phyloP scores from a whole-genome alignment of 2,888 invertebrate genomes.

The Alcis repandata region DNA sequence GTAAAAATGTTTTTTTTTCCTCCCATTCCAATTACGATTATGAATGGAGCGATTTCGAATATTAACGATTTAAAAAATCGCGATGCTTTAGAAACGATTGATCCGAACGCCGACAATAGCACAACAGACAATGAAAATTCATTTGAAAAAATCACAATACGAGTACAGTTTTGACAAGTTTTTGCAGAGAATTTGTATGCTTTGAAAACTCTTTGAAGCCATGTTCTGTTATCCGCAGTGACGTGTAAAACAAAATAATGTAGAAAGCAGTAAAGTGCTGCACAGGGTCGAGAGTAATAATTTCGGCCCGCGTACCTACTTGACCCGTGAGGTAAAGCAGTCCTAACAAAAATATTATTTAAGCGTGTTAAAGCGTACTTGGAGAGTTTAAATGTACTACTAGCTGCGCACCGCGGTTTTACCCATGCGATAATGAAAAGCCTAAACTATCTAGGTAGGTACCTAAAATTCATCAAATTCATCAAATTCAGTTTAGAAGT shows the following conservation, averaged over 20 bases:
- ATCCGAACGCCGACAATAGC: neutral
- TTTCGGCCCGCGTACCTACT: too few species aligned
- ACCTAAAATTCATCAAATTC: too few species aligned
- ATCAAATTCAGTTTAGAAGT: too few species aligned
- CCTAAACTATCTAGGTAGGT: too few species aligned
- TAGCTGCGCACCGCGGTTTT: too few species aligned
- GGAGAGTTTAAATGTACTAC: too few species aligned
- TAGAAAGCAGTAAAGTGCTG: neutral
- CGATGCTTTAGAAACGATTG: neutral
- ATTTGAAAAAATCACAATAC: neutral
- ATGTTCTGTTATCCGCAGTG: neutral
- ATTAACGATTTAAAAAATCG: slow-evolving; percentile 2
- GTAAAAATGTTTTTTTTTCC: slow-evolving; percentile 33
- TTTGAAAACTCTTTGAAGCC: too few species aligned
- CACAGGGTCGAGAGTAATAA: too few species aligned
- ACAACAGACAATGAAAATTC: neutral
- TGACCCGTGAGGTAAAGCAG: neutral
- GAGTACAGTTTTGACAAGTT: too few species aligned
- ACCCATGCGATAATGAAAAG: too few species aligned
- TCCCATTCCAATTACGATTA: slow-evolving; percentile 32
- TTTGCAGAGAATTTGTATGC: too few species aligned
- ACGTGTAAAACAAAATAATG: neutral
- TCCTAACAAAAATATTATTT: neutral
- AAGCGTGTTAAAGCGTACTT: neutral
- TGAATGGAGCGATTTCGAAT: slow-evolving; percentile 15